phyloP scores from a whole-genome alignment of 64 coral and sea anemone genomes.

The Anthopleura sola region DNA sequence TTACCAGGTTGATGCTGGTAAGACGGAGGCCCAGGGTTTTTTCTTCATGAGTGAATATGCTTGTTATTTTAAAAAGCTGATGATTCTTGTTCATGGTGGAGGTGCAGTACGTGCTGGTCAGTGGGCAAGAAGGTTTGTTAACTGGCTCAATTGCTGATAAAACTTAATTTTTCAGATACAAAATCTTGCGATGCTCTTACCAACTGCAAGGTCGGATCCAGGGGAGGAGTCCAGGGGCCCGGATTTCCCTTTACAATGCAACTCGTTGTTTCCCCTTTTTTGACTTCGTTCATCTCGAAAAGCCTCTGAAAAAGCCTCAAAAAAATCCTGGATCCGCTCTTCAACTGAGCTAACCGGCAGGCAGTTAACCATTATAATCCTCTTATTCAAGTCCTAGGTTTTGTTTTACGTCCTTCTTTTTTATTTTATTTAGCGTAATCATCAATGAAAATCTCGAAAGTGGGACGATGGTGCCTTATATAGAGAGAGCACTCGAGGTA shows the following conservation, averaged over 20 bases:
- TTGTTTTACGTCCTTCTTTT: neutral
- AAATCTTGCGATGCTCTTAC: no score
- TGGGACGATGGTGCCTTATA: slow-evolving; percentile 88
- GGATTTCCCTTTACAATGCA: no score
- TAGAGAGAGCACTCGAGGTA: slow-evolving; percentile 78
- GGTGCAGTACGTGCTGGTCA: slow-evolving; percentile 90
- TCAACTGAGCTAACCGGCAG: neutral
- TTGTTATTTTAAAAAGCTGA: slow-evolving; percentile 57
- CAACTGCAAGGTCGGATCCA: no score
- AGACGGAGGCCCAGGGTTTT: slow-evolving; percentile 49
- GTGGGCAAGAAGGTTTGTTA: slow-evolving; percentile 75
- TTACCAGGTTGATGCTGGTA: slow-evolving; percentile 51
- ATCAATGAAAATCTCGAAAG: slow-evolving; percentile 81
- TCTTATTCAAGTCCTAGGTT: no score
- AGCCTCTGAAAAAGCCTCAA: no score
- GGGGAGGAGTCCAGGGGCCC: slow-evolving; percentile 21
- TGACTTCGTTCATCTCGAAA: no score
- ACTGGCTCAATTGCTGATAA: no score
- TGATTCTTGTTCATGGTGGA: slow-evolving; percentile 91
- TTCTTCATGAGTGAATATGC: slow-evolving; percentile 79
- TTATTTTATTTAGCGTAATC: slow-evolving; percentile 50
- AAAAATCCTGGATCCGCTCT: no score
- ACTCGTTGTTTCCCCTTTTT: no score
- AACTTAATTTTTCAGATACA: no score
- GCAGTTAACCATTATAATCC: no score